A percentile compares a stretch with the other conserved stretches of the same genome.
These are phyloP conservation scores for Netelia inedita DNA, from an alignment of 2,888 invertebrate species.

Conservation along the genomic window DNA sequence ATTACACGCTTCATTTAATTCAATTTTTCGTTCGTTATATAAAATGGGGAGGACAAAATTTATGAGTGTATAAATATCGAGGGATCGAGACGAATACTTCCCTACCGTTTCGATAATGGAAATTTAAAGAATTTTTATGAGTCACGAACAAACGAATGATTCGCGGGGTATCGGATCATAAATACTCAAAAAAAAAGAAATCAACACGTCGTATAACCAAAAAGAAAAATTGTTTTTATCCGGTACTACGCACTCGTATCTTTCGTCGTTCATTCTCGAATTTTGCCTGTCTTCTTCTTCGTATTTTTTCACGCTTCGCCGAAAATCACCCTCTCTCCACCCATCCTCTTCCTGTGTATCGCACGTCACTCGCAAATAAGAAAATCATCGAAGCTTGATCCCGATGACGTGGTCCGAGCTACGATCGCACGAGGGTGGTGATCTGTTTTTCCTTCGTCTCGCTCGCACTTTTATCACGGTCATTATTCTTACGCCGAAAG, in stretches of 20 bases:
- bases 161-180: background rate
- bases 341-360: background rate
- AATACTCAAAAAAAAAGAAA: background rate
- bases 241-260: constrained; percentile 10
- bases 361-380: constrained; percentile 37
- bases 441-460: constrained; percentile 14
- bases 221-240: constrained; percentile 25
- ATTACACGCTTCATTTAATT: constrained; percentile 56
- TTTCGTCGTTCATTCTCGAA: constrained; percentile 31
- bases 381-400: constrained; percentile 44
- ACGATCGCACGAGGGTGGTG: constrained; percentile 35
- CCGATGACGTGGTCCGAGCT: background rate
- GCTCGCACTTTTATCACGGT: constrained; percentile 59
- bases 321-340: background rate
- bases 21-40: constrained; percentile 5
- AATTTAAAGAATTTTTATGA: background rate
- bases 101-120: background rate
- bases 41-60: constrained; percentile 6
- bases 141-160: background rate
- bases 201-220: background rate
- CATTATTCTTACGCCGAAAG: constrained; percentile 51
- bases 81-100: background rate
- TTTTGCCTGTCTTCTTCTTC: background rate
- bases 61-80: constrained; percentile 12
- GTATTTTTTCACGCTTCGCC: constrained; percentile 7